Percentiles rank a stretch among this genome's conserved stretches.
phyloP scores from a whole-genome alignment of 2,888 invertebrate genomes.

The Ichneumon xanthorius region DNA sequence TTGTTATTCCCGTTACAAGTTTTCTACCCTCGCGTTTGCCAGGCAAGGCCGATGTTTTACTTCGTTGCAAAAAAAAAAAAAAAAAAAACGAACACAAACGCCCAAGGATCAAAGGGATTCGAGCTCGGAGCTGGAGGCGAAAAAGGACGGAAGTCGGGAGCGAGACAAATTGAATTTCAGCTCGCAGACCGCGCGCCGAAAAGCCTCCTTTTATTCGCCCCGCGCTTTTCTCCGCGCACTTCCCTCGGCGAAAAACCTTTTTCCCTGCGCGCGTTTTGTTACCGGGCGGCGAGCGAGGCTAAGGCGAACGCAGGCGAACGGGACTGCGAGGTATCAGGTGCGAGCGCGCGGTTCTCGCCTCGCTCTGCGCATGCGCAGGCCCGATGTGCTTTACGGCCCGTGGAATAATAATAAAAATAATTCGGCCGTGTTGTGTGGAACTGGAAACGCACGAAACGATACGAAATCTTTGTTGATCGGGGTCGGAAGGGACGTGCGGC shows the following conservation, averaged over 20 bases:
- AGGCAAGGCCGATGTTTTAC: conserved; percentile 29
- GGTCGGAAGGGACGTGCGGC: background rate
- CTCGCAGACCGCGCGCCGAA: conserved; percentile 10
- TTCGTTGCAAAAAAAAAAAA: conserved; percentile 35
- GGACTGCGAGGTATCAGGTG: conserved; percentile 44
- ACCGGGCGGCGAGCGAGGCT: background rate
- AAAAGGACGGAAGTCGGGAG: conserved; percentile 27
- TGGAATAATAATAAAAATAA: conserved; percentile 34
- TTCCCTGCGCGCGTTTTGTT: background rate
- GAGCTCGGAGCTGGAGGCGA: conserved; percentile 28
- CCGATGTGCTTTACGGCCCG: conserved; percentile 23
- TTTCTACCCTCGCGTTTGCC: background rate
- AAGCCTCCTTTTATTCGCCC: conserved; percentile 23
- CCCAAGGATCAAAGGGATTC: conserved; percentile 48
- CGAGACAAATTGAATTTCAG: conserved; percentile 66
- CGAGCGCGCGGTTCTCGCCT: background rate
- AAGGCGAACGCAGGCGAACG: conserved; percentile 13
- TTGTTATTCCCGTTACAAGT: conserved; percentile 26
- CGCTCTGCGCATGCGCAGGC: conserved; percentile 17
- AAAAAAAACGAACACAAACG: background rate
- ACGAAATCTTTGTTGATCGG: conserved; percentile 58
- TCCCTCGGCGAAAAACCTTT: conserved; percentile 45
- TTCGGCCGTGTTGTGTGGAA: too few relatives aligned
- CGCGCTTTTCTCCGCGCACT: conserved; percentile 18
- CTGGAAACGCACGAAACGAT: conserved; percentile 30